Base-by-base conservation (phyloP, 2,888 invertebrate genomes). In the Nycteola revayana region DNA sequence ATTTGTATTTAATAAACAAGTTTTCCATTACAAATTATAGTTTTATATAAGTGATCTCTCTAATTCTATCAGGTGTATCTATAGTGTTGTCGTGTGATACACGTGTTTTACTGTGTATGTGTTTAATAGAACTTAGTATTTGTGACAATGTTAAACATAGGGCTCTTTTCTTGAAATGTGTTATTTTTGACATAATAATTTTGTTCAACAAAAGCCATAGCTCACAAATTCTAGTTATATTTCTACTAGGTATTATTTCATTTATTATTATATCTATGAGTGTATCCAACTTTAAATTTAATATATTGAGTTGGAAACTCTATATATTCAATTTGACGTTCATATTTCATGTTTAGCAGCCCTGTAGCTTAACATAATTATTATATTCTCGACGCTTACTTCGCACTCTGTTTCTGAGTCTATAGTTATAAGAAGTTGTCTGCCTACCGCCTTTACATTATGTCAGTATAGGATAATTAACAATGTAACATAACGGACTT, bases 401-500 rank as follows among this genome's bases (percentile, higher is more conserved):
- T 52, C 11, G 49, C 78, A 67, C 86, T 85, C 85, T 86, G 87
- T 86, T 82, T 54, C 86, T 82, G 86, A 84, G 87, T 86, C 81
- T 60, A 49, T 86, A 83, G 73, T 66, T 61, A 52, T 86, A 86
- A 83, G 84, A 67, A 83, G 74, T 87, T 82, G 83, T 86, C 86
- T 85, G 86, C 86, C 86, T 87, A 84, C 88, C 88, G 88, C 88
- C 88, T 88, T 86, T 86, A 86, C 75, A 81, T 81, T 82, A 85
- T 74, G 84, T 87, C 86, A 85, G 80, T 82, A 74, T 87, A 87
- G 82, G 71, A 76, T 85, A 80, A 76, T 52, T 75, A 77, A 79
- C 66, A 68, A 73, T 86, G 79, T 85, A 85, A 77, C 65, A 83
- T 84, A 81, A 83, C 71, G 75, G 86, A 85, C 86, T 86, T 75